phyloP scores from a whole-genome alignment of 2,797 vertebrate species.

The Paguma larvata region DNA sequence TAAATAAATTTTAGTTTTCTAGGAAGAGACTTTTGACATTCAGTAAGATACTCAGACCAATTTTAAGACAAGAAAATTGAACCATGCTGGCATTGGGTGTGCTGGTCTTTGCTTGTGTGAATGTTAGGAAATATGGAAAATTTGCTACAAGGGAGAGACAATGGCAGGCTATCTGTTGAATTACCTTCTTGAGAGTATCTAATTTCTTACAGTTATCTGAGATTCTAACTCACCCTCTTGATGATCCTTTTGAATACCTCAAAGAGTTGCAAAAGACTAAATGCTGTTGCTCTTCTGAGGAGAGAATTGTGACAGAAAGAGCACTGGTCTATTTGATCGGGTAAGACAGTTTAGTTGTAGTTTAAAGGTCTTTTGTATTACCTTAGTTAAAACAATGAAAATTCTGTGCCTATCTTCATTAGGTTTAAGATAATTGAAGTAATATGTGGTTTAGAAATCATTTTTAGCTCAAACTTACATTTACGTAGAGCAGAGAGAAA shows the following conservation, averaged over 20 bases:
- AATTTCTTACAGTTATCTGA: slow-evolving; percentile 61
- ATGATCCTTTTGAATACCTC: slow-evolving; percentile 45
- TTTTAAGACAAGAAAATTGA: slow-evolving; percentile 34
- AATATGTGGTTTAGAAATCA: slow-evolving; percentile 20
- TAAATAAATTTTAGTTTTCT: slow-evolving; percentile 52
- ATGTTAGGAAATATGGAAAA: slow-evolving; percentile 29
- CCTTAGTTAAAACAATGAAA: slow-evolving; percentile 46
- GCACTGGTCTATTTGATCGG: background rate
- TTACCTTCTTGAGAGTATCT: slow-evolving; percentile 49
- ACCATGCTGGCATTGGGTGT: background rate
- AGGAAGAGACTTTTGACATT: slow-evolving; percentile 45
- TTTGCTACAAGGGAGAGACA: too few relatives aligned
- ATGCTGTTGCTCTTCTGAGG: background rate
- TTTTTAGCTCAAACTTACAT: slow-evolving; percentile 17
- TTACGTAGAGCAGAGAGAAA: slow-evolving; percentile 5
- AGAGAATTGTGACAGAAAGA: slow-evolving; percentile 47
- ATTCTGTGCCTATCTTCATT: background rate
- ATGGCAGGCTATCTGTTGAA: slow-evolving; percentile 17
- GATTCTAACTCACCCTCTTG: slow-evolving; percentile 17
- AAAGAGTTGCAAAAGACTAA: slow-evolving; percentile 44
- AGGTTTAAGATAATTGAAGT: slow-evolving; percentile 26
- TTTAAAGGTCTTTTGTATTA: slow-evolving; percentile 2
- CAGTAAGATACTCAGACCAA: background rate
- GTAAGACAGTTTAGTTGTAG: background rate
- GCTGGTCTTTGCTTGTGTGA: slow-evolving; percentile 6